Evolutionary conservation across 2,113 vertebrate species (phyloP).

Genomic region (Jaculus jaculus): DNA sequence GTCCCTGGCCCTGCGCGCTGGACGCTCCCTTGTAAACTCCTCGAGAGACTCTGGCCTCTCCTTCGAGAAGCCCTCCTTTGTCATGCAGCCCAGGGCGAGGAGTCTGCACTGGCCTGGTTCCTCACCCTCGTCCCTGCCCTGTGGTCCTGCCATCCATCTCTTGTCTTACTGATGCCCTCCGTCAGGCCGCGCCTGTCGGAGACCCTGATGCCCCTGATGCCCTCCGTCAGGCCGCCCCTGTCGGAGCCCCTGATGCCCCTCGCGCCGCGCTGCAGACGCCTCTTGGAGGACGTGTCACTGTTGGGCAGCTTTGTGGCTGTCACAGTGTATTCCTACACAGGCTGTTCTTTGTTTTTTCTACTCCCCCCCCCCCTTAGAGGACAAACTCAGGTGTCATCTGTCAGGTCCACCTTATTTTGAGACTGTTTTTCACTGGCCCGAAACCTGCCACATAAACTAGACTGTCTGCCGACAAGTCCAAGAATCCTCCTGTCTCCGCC

Average conservation of each 20-base stretch:
- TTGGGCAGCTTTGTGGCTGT: neutral
- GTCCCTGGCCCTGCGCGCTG: neutral
- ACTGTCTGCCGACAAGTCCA: neutral
- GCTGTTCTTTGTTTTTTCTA: too few species aligned
- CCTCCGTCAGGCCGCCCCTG: neutral
- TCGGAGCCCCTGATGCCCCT: rapidly evolving
- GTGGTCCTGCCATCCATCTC: neutral
- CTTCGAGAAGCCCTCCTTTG: neutral
- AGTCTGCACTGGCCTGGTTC: rapidly evolving
- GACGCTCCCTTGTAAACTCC: rapidly evolving
- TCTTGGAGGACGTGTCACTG: neutral
- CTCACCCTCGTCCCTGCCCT: neutral
- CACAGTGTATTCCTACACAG: too few species aligned
- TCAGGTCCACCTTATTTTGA: too few species aligned
- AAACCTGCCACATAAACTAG: neutral
- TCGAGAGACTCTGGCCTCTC: too few species aligned
- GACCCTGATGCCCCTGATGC: rapidly evolving
- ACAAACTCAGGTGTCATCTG: too few species aligned
- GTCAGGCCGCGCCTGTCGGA: rapidly evolving
- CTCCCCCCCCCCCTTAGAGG: too few species aligned
- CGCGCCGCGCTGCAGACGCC: rapidly evolving
- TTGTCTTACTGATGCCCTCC: neutral
- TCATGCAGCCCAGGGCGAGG: too few species aligned
- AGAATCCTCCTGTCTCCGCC: neutral
- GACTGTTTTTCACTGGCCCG: too few species aligned